Conservation (phyloP, 1,140 invertebrate species). For the Heterodera schachtii region DNA sequence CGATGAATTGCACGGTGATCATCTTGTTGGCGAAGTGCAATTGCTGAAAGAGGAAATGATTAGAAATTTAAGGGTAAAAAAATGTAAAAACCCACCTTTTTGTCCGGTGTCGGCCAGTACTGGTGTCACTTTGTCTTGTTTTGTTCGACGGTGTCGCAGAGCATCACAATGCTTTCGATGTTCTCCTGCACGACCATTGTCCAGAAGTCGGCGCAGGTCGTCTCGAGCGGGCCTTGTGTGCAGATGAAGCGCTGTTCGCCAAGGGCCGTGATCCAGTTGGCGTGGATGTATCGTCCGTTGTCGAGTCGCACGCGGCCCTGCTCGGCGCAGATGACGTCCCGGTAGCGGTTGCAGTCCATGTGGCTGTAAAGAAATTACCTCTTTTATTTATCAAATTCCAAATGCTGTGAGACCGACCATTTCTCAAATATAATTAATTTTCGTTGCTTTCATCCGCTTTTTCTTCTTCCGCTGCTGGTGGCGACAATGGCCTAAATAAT, state of each 20-base stretch:
- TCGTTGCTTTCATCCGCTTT: no score
- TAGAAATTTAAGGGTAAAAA: not conserved
- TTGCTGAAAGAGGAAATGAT: not conserved
- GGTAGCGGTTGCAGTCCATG: constrained; percentile 7
- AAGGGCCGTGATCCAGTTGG: constrained; percentile 37
- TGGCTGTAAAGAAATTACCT: constrained; percentile 1
- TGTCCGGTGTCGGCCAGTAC: constrained; percentile 36
- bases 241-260: constrained; percentile 39
- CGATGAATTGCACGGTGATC: constrained; percentile 24
- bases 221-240: constrained; percentile 66
- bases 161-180: constrained; percentile 67
- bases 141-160: constrained; percentile 66
- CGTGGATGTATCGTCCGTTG: constrained; percentile 40
- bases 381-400: no score
- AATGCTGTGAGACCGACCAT: no score
- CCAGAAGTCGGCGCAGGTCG: constrained; percentile 69
- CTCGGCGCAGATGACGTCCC: constrained; percentile 38
- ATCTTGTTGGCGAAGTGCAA: not conserved
- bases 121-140: constrained; percentile 56
- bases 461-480: no score
- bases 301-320: constrained; percentile 30
- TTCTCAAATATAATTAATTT: no score
- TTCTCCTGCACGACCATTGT: constrained; percentile 68
- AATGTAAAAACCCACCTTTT: not conserved
- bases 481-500: no score